These are phyloP conservation scores for Toxotes lorentzi DNA, from an alignment of 2,797 vertebrate species.

Conservation along the genomic window DNA sequence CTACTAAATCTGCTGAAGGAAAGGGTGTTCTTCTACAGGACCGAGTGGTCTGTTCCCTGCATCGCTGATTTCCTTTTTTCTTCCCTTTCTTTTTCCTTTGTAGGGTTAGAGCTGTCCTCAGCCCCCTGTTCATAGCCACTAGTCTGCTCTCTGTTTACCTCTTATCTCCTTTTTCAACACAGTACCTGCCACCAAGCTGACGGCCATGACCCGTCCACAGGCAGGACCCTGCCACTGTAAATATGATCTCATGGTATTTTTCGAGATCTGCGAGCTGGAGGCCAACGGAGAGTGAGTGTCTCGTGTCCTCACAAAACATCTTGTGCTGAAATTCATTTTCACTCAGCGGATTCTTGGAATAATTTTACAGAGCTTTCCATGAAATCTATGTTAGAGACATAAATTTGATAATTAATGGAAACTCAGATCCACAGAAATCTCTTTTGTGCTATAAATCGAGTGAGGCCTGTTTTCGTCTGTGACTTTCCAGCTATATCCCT, in stretches of 20 bases:
- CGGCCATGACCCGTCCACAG: constrained; percentile 89
- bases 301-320: background rate
- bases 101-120: constrained; percentile 51
- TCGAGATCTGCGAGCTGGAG: constrained; percentile 98
- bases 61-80: constrained; percentile 66
- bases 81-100: constrained; percentile 53
- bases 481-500: constrained; percentile 91
- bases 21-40: constrained; percentile 16
- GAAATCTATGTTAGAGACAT: constrained; percentile 10
- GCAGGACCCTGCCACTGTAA: constrained; percentile 95
- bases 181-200: constrained; percentile 98
- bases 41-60: constrained; percentile 37
- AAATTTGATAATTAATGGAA: background rate
- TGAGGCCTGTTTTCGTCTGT: constrained; percentile 47
- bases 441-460: background rate
- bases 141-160: constrained; percentile 12
- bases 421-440: background rate
- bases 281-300: constrained; percentile 96
- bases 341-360: constrained; percentile 5
- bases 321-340: background rate
- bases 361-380: background rate
- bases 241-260: constrained; percentile 96
- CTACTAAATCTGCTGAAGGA: constrained; percentile 20
- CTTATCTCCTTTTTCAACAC: constrained; percentile 38
- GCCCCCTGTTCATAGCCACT: constrained; percentile 36